Base-by-base conservation (phyloP, 2,888 invertebrate species). In the Operophtera brumata region DNA sequence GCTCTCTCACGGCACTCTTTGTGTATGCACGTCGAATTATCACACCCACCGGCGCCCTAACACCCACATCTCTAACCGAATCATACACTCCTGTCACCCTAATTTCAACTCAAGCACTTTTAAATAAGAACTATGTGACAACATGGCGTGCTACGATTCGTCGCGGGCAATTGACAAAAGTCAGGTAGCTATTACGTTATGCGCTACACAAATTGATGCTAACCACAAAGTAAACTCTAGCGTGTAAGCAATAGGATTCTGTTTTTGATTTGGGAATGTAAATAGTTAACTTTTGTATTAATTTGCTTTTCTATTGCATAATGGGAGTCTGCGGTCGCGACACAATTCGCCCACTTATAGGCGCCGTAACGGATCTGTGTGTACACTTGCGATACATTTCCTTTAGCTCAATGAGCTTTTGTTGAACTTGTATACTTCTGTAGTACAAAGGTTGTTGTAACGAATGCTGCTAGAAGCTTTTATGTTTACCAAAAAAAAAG, bases 11-110 rank as follows among this genome's bases (percentile, higher is more conserved):
- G 87, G 84, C 80, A 84, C 81, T 76, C 80, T 83, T 78, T 78
- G 74, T 86, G 84, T 88, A 77, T 89, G 80, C 83, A 69, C 75
- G 78, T 78, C 77, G 84, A 85, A 89, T 90, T 90, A 90, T 86
- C 88, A 86, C 88, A 79, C 87, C 89, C 84, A 88, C 63, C 68
- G 76, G 81, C 86, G 82, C 80, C 82, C 75, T 61, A 69, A 84
- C 85, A 80, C 82, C 82, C 68, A 76, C 76, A 73, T 74, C 73
- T 59, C 67, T 11, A 37, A 68, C 4, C 74, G 75, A 69, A 70
- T 70, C 76, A 67, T 51, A 47, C 45, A 47, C 59, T 59, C 64
- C 68, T 66, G 66, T 69, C 71, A 69, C 65, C 69, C 71, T 66
- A 84, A 75, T 77, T 70, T 80, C 70, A 64, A 76, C 82, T 69